These are phyloP conservation scores for Cepaea nemoralis DNA, from an alignment of 1,140 invertebrate genomes.

Conservation along the genomic window DNA sequence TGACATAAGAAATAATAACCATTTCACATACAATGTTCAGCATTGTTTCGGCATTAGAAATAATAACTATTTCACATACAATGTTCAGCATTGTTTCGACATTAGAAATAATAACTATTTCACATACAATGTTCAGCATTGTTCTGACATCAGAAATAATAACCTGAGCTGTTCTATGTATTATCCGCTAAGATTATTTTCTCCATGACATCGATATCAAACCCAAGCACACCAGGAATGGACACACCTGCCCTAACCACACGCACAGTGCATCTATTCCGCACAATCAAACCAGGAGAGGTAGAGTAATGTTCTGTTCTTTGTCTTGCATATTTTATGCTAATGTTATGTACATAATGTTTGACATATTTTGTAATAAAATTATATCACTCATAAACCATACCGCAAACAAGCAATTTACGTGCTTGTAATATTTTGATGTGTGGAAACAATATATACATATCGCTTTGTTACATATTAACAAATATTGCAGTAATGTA, in stretches of 20 bases:
- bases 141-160: no score
- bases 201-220: no score
- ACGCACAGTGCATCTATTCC: background rate
- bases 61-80: no score
- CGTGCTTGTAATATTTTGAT: background rate
- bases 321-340: background rate
- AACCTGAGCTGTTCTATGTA: no score
- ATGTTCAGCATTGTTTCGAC: no score
- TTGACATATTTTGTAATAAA: no score
- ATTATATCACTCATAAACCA: background rate
- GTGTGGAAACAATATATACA: background rate
- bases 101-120: no score
- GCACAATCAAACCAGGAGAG: background rate
- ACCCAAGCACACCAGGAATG: background rate
- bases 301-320: constrained; percentile 5
- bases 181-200: no score
- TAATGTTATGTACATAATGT: background rate
- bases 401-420: background rate
- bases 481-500: background rate
- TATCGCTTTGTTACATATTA: background rate
- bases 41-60: no score
- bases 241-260: background rate
- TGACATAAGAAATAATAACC: no score
- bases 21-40: no score
- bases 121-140: no score